Conservation (phyloP, 2,797 vertebrate genomes). For the Micrastur ruficollis region DNA sequence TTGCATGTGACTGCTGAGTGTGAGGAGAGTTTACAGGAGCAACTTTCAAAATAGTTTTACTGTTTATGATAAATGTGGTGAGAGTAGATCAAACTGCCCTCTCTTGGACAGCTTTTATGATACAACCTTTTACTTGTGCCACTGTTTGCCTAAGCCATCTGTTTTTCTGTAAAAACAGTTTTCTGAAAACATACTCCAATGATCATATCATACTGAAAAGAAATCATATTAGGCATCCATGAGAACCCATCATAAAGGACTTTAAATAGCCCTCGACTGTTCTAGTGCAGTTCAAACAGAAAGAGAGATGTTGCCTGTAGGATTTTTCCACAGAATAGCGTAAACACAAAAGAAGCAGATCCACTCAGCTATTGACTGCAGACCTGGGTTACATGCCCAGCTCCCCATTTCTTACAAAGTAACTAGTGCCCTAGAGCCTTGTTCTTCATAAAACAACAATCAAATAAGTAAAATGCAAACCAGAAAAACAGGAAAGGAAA, state of each 20-base stretch:
- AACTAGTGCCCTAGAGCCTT: not conserved
- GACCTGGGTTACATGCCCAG: not conserved
- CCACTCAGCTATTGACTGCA: not conserved
- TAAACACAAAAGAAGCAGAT: not conserved
- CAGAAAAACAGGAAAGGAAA: not conserved
- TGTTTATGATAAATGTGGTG: not conserved
- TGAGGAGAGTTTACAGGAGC: not conserved
- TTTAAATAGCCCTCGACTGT: not conserved
- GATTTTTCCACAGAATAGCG: not conserved
- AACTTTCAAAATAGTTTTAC: not conserved
- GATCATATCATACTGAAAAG: not conserved
- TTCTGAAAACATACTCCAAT: not conserved
- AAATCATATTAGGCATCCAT: constrained; percentile 8
- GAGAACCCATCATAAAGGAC: not conserved
- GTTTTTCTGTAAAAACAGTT: not conserved
- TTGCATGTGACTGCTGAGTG: not conserved
- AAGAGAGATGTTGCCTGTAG: not conserved
- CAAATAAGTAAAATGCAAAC: not conserved
- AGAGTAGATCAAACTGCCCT: not conserved
- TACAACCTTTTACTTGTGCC: not conserved
- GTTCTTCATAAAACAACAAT: not conserved
- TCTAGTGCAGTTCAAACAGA: not conserved
- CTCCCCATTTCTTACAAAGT: not conserved
- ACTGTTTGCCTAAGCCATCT: constrained; percentile 9
- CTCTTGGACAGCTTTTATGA: not conserved